Evolutionary conservation across 2,113 vertebrate species (phyloP).

Genomic region (Onychorhynchus coronatus): DNA sequence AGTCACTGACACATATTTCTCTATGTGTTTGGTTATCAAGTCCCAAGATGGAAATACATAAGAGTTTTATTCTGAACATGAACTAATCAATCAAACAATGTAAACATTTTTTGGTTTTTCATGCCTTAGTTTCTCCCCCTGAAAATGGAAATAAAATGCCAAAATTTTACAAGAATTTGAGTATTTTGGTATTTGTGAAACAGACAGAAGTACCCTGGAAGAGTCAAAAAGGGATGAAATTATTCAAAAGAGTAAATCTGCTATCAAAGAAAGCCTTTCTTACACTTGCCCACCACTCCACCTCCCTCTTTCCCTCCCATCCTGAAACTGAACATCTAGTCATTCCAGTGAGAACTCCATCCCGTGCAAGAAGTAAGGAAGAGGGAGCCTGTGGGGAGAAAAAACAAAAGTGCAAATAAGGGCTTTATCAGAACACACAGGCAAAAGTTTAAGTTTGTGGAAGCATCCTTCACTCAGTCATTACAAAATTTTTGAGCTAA

Average conservation of each 20-base stretch:
- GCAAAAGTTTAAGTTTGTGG: neutral
- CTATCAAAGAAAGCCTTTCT: neutral
- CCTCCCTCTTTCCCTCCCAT: neutral
- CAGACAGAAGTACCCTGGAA: neutral
- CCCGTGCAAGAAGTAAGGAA: neutral
- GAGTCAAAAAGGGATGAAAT: neutral
- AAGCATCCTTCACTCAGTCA: neutral
- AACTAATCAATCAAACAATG: neutral
- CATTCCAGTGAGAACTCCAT: neutral
- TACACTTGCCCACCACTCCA: neutral
- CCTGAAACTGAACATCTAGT: accelerated
- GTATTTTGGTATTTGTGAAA: neutral
- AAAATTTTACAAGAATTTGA: neutral
- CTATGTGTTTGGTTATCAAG: neutral
- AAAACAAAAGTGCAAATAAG: neutral
- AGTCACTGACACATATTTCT: neutral
- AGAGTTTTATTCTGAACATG: neutral
- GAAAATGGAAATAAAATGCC: neutral
- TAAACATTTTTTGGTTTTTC: neutral
- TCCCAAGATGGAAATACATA: neutral
- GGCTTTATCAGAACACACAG: neutral
- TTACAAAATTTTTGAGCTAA: neutral
- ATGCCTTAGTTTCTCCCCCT: neutral
- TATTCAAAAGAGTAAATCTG: neutral
- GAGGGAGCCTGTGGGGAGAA: accelerated